phyloP scores from a whole-genome alignment of 2,797 vertebrate species.

The Poecilia gillii region DNA sequence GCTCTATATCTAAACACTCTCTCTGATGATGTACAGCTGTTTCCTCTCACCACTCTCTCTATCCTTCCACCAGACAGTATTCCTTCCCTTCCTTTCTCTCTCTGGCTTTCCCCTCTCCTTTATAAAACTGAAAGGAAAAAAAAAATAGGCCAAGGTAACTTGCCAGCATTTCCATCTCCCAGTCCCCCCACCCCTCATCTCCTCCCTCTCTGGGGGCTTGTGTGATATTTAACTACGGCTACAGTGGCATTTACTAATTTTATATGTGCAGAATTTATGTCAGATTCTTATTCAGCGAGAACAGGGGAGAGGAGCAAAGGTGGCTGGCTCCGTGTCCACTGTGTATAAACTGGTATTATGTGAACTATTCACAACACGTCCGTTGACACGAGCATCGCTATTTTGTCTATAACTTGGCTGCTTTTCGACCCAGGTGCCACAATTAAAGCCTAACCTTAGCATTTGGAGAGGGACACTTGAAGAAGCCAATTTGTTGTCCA shows the following conservation, averaged over 20 bases:
- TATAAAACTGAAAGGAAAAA: not conserved
- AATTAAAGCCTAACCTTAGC: conserved; percentile 86
- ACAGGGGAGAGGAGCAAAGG: conserved; percentile 83
- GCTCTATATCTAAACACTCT: conserved; percentile 49
- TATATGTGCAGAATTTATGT: conserved; percentile 90
- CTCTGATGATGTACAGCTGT: conserved; percentile 58
- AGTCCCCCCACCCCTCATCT: not conserved
- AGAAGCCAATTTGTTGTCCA: conserved; percentile 81
- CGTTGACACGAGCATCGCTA: conserved; percentile 80
- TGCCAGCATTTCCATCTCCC: conserved; percentile 47
- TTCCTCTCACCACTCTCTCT: conserved; percentile 46
- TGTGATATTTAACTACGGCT: conserved; percentile 90
- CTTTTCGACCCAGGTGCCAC: conserved; percentile 77
- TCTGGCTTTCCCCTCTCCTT: conserved; percentile 12
- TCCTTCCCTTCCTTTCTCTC: conserved; percentile 9
- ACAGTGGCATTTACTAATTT: conserved; percentile 91
- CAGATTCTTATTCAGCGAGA: conserved; percentile 86
- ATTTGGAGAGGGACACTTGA: conserved; percentile 76
- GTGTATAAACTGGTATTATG: conserved; percentile 88
- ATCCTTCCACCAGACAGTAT: conserved; percentile 50
- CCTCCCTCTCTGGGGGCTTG: conserved; percentile 70
- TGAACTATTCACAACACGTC: conserved; percentile 88
- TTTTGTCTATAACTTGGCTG: conserved; percentile 81
- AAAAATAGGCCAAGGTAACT: conserved; percentile 86
- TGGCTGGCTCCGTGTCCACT: conserved; percentile 82